Evolutionary conservation across 2,113 vertebrate genomes (phyloP).

Genomic region (Chinchilla lanigera): DNA sequence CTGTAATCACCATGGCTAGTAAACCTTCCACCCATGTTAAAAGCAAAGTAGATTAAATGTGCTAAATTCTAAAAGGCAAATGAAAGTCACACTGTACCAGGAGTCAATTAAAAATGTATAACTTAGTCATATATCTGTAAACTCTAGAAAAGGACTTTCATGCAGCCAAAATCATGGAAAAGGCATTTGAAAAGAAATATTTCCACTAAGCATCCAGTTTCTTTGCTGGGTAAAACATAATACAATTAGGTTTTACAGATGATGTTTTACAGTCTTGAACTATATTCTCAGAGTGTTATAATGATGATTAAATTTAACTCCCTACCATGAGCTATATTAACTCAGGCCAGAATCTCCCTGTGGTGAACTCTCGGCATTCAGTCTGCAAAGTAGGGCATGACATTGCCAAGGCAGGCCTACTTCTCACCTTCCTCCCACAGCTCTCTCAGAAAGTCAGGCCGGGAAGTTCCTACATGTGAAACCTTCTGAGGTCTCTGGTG

Average conservation of each 20-base stretch:
- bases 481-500: conserved; percentile 45
- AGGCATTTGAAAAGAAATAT: conserved; percentile 47
- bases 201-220: not conserved
- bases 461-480: not conserved
- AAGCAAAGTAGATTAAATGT: conserved; percentile 56
- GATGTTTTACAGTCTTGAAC: not conserved
- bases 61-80: conserved; percentile 55
- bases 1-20: not conserved
- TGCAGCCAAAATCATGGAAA: not conserved
- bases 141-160: conserved; percentile 22
- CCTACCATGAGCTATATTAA: not conserved
- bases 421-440: not conserved
- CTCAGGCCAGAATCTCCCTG: not conserved
- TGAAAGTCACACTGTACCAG: not conserved
- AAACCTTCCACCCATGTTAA: conserved; percentile 40
- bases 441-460: conserved; percentile 12
- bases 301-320: not conserved
- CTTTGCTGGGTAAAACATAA: not conserved
- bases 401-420: not conserved
- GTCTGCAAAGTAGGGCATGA: not conserved
- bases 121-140: conserved; percentile 1
- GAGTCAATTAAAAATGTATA: conserved; percentile 65
- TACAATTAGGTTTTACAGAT: not conserved
- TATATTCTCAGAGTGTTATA: not conserved
- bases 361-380: not conserved